Evolutionary conservation across 1,140 invertebrate species (phyloP), one percentile per base, ranked within the genome.

Genomic region (Aphidius gifuensis): DNA sequence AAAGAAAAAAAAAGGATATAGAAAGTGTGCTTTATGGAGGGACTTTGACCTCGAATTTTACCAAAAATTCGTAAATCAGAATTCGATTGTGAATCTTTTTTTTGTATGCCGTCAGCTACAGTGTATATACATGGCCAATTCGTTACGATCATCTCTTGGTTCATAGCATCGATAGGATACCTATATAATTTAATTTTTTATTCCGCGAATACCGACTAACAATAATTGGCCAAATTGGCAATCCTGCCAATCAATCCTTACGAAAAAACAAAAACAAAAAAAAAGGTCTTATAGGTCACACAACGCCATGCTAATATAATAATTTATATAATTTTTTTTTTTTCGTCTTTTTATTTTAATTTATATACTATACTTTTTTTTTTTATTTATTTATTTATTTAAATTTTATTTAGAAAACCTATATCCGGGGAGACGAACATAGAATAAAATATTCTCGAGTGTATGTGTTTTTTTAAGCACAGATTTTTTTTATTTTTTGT

Each of bases 191-290:
- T 76, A 61, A 77, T 76, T 77, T 67, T 66, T 64, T 71, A 69
- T 78, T 78, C 75, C 72, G 69, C 68, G 74, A 78, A 76, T 50
- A 68, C 64, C 49, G 60, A 50, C 64, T 60, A 67, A 55, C 64
- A 66, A 67, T 77, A 78, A 78, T 78, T 77, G 71, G 68, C 69
- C 64, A 76, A 78, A 78, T 78, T 78, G 73, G 65, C 69, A 76
- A 77, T 76, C 73, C 74, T 77, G 75, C 74, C 75, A 77, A 78
- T 78, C 75, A 78, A 77, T 78, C 71, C 71, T 69, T 71, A 74
- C 62, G 23, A 9, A 42, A 11, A 38, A 42, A 55, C 54, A 55
- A 42, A 61, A 42, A 55, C 8, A n/a, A 21, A 48, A 39, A 46
- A 59, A 53, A 23, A 59, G 43, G 46, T 51, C 49, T 32, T 32